Evolutionary conservation across 2,113 vertebrate genomes (phyloP), one percentile per base, ranked within the genome.

Genomic region (Hippocampus barbouri): DNA sequence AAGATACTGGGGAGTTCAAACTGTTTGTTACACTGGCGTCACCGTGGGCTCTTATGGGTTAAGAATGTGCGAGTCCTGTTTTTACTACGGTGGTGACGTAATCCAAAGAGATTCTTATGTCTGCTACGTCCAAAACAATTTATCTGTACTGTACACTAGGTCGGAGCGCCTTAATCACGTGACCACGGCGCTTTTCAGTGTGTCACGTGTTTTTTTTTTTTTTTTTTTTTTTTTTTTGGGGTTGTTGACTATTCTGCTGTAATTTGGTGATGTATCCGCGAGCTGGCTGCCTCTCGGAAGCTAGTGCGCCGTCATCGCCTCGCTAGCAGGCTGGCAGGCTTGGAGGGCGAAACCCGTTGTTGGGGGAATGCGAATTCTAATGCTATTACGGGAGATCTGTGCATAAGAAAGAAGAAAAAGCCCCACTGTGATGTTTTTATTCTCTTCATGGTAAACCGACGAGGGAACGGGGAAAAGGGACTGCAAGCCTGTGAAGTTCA

Each of bases 221-320:
- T 34, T 34, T 34, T 6, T 34, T 3, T 38, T 38, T 38, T 34
- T 34, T 34, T 6, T 34, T 3, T 4, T 4, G 30, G 30, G 34
- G 34, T 38, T 92, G 90, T 93, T 91, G 90, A 87, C 86, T 80
- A 69, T 89, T 51, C 60, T 73, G 57, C 76, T 79, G 79, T 68
- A 20, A 69, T 87, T 74, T 65, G 75, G 49, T 73, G 60, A 68
- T 77, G 79, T 71, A 53, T 76, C 64, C 74, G 45, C 78, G 34
- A 73, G 56, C 79, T 69, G 6, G 16, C 23, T 14, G 10, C 23
- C 56, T 25, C 74, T 57, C 68, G 41, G 75, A 51, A 41, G 71
- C 79, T 84, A 83, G 60, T 88, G 90, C 91, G 86, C 90, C 90
- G 92, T 92, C 91, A 90, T 87, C 70, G 66, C 68, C 66, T 57